Conservation (phyloP, 2,888 invertebrate genomes). For the Eupeodes latifasciatus region DNA sequence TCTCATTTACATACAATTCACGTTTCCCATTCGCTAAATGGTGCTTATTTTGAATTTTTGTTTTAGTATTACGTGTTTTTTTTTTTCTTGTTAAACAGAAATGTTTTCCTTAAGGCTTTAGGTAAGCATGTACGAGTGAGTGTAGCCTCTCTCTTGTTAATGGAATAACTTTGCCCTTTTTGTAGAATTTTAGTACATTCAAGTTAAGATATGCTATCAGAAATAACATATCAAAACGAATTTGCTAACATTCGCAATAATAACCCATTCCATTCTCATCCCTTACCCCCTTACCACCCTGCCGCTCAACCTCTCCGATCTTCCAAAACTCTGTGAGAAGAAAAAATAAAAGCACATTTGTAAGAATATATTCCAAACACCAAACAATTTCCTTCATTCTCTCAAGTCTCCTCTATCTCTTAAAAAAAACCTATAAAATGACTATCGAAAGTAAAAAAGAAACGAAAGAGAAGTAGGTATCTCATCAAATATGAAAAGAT, state of each 20-base stretch:
- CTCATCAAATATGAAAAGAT: constrained; percentile 74
- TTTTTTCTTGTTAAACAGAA: not conserved
- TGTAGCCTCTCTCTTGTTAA: not conserved
- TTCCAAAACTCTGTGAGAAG: not conserved
- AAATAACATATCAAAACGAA: constrained; percentile 67
- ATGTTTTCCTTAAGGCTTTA: not conserved
- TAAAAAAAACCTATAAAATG: constrained; percentile 39
- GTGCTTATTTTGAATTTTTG: constrained; percentile 62
- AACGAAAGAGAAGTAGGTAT: constrained; percentile 35
- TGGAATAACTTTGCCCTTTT: constrained; percentile 4
- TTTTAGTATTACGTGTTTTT: constrained; percentile 1
- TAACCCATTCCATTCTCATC: constrained; percentile 32
- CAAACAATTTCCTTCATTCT: constrained; percentile 1
- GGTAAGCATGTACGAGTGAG: not conserved
- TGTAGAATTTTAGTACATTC: not conserved
- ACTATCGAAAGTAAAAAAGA: constrained; percentile 27
- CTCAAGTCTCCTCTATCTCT: not conserved
- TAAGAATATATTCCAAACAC: constrained; percentile 36
- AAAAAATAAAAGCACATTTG: constrained; percentile 51
- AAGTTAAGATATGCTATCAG: constrained; percentile 46
- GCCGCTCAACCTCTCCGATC: not conserved
- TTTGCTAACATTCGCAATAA: constrained; percentile 68
- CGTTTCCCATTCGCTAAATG: constrained; percentile 66
- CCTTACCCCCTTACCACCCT: not conserved
- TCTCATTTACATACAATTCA: constrained; percentile 71